phyloP scores from a whole-genome alignment of 2,113 vertebrate species.

The Progne subis region DNA sequence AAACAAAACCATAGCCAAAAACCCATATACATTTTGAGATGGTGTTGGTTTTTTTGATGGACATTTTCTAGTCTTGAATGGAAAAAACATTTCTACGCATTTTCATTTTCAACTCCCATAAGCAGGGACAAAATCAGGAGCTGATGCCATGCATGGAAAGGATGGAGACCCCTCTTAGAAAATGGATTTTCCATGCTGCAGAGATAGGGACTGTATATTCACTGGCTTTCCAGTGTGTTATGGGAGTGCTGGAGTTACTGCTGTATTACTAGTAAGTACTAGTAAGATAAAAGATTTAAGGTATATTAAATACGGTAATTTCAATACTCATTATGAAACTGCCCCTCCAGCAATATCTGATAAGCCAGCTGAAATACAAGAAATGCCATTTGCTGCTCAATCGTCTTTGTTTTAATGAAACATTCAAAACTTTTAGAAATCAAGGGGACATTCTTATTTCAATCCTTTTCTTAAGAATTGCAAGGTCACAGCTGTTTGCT shows the following conservation, averaged over 20 bases:
- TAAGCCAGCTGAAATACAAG: neutral
- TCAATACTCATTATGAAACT: neutral
- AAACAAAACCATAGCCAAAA: neutral
- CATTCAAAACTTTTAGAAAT: neutral
- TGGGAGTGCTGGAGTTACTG: neutral
- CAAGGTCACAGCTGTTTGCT: neutral
- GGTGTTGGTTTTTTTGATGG: neutral
- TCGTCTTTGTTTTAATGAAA: neutral
- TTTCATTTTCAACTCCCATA: neutral
- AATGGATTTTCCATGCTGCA: neutral
- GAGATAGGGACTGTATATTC: neutral
- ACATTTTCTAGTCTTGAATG: neutral
- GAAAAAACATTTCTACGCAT: neutral
- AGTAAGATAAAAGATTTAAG: neutral
- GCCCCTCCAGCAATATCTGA: neutral
- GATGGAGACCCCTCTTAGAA: neutral
- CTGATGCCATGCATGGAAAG: neutral
- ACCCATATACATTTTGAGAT: neutral
- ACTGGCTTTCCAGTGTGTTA: neutral
- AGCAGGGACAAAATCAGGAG: neutral
- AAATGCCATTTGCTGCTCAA: neutral
- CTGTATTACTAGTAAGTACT: neutral
- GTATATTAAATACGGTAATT: neutral
- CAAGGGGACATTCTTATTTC: neutral
- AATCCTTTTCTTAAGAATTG: neutral